Percentiles rank a stretch among this genome's conserved stretches.
Conservation (phyloP, 53 echinoderm and acorn worm genomes). For the Apostichopus leukothele region DNA sequence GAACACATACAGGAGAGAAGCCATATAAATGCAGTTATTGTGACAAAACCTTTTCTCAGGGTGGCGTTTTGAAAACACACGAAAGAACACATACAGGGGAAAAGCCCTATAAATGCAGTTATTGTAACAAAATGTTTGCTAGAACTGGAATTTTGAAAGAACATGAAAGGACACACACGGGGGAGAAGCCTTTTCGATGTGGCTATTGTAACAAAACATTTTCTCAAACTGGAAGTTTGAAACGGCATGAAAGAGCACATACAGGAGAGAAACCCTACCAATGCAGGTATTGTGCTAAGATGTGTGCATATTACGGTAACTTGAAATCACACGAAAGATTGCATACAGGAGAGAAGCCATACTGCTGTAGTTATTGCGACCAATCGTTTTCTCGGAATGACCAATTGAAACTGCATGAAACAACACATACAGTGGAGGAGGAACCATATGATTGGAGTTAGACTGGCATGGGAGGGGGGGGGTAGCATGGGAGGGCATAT, state of each 20-base stretch:
- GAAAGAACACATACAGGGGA: neutral
- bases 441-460: too few species aligned
- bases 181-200: neutral
- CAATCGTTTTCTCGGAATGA: neutral
- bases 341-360: neutral
- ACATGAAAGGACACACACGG: neutral
- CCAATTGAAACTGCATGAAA: neutral
- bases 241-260: neutral
- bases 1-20: neutral
- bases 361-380: neutral
- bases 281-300: neutral
- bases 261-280: neutral
- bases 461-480: too few species aligned
- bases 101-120: neutral
- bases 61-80: neutral
- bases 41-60: neutral
- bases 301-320: neutral
- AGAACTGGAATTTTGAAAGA: neutral
- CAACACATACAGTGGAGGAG: neutral
- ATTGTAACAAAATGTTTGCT: neutral
- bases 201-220: neutral
- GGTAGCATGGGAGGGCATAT: too few species aligned
- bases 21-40: neutral
- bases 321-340: neutral
- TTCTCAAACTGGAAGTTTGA: neutral